Conservation (phyloP, 2,888 invertebrate species). For the Cataglyphis albicans region DNA sequence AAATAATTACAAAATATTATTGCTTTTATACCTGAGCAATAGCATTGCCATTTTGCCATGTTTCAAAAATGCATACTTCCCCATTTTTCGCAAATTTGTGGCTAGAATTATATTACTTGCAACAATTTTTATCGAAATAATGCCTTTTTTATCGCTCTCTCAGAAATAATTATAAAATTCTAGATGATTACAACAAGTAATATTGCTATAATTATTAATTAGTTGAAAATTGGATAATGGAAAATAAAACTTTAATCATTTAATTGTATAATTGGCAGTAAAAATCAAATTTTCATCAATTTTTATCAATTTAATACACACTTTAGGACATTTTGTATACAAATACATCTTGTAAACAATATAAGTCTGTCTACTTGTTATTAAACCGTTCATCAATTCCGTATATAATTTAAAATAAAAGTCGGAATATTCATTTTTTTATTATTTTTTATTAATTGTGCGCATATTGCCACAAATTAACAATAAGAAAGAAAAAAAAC, state of each 20-base stretch:
- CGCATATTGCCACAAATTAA: neutral
- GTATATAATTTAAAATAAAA: neutral
- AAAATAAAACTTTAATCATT: neutral
- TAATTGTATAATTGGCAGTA: neutral
- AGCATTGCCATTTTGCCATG: neutral
- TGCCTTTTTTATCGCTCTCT: neutral
- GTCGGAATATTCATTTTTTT: neutral
- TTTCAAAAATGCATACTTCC: neutral
- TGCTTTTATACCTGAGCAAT: neutral
- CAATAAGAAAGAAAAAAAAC: neutral
- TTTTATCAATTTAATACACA: neutral
- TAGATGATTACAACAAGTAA: neutral
- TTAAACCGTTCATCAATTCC: neutral
- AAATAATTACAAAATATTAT: conserved; percentile 4
- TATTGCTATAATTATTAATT: conserved; percentile 5
- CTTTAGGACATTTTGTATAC: conserved; percentile 1
- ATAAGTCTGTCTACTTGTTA: conserved; percentile 1
- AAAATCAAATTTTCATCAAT: neutral
- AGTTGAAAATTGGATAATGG: conserved; percentile 6
- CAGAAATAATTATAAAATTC: neutral
- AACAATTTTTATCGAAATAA: neutral
- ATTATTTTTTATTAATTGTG: neutral
- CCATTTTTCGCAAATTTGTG: neutral
- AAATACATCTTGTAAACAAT: conserved; percentile 1
- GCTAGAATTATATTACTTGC: neutral